Percentiles rank a stretch among this genome's conserved stretches.
Conservation (phyloP, 2,113 vertebrate genomes). For the Mustela nigripes region DNA sequence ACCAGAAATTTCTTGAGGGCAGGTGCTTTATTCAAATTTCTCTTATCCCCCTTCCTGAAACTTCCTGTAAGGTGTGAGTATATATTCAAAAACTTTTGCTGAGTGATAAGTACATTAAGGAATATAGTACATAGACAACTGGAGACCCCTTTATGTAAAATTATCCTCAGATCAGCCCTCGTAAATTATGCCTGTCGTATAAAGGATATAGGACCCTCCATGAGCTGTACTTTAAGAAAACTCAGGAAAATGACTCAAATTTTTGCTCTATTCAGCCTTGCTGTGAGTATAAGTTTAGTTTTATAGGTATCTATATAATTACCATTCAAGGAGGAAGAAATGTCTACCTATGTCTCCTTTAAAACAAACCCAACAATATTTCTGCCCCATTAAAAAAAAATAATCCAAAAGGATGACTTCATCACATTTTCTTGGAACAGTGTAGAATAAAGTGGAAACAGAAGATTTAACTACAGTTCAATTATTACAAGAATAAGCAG, state of each 20-base stretch:
- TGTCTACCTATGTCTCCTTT: neutral
- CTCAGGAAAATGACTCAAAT: neutral
- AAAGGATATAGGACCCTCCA: neutral
- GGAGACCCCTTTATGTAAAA: neutral
- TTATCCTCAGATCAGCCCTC: neutral
- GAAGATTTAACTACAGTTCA: neutral
- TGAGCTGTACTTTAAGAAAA: neutral
- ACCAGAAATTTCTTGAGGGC: neutral
- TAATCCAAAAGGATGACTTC: neutral
- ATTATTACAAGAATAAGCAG: neutral
- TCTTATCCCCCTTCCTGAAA: neutral
- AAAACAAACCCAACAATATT: neutral
- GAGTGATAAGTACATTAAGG: neutral
- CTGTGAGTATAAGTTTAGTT: neutral
- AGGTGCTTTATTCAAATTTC: neutral
- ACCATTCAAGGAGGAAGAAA: conserved; percentile 4
- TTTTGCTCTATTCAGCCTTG: neutral
- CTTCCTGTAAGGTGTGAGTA: neutral
- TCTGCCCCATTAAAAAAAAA: neutral
- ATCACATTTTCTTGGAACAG: neutral
- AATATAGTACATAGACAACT: neutral
- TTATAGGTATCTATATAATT: neutral
- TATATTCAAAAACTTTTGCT: neutral
- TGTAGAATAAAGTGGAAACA: neutral
- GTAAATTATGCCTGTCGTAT: neutral